Evolutionary conservation across 2,888 invertebrate genomes (phyloP).

Genomic region (Trichopria drosophilae): DNA sequence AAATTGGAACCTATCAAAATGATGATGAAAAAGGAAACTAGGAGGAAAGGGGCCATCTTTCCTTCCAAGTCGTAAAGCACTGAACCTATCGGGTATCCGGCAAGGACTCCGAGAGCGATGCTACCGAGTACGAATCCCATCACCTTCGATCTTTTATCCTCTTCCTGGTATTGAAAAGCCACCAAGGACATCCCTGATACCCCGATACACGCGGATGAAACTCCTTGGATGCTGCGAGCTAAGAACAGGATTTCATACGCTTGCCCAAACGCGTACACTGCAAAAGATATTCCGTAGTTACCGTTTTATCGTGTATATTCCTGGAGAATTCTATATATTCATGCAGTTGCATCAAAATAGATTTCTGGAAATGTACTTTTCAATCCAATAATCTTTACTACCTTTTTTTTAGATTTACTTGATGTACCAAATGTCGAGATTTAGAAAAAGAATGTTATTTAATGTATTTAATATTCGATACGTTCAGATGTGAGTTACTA

Average conservation of each 20-base stretch:
- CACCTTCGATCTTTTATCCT: conserved; percentile 65
- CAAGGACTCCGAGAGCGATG: conserved; percentile 76
- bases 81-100: conserved; percentile 82
- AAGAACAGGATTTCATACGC: conserved; percentile 70
- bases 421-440: no score
- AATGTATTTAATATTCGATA: no score
- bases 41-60: conserved; percentile 73
- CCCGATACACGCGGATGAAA: conserved; percentile 78
- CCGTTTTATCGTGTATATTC: no score
- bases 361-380: not conserved
- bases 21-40: conserved; percentile 66
- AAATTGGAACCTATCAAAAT: conserved; percentile 49
- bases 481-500: no score
- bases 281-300: no score
- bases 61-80: conserved; percentile 76
- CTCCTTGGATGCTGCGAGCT: conserved; percentile 77
- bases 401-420: not conserved
- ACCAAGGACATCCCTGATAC: conserved; percentile 82
- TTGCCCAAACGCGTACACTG: conserved; percentile 78
- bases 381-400: not conserved
- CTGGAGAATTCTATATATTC: not conserved
- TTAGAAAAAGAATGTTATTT: no score
- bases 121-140: conserved; percentile 83
- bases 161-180: conserved; percentile 63
- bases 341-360: not conserved